Percentiles rank a stretch among this genome's conserved stretches.
Conservation (phyloP, 1,140 invertebrate species). For the Pseudomyrmex cubaensis region DNA sequence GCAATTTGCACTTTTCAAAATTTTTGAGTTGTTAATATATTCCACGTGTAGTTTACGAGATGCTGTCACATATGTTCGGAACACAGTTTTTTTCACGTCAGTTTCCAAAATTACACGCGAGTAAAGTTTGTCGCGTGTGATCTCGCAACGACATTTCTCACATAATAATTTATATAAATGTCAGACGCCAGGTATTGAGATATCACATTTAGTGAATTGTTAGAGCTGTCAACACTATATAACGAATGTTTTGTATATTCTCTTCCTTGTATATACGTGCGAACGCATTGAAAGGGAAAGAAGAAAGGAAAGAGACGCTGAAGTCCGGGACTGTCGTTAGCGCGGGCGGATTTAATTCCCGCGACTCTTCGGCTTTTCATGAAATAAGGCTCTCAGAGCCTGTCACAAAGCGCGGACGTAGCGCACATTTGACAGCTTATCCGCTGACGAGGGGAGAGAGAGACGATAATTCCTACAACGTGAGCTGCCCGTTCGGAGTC, state of each 20-base stretch:
- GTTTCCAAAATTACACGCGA: too few species aligned
- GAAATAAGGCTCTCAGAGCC: neutral
- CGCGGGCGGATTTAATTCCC: constrained; percentile 21
- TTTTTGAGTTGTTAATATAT: too few species aligned
- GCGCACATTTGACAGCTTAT: neutral
- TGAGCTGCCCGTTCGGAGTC: constrained; percentile 34
- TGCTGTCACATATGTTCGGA: too few species aligned
- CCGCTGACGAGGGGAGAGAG: neutral
- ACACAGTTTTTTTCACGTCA: too few species aligned
- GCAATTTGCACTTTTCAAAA: too few species aligned
- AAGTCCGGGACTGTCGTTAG: neutral
- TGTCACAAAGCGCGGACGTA: constrained; percentile 24
- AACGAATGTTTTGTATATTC: neutral
- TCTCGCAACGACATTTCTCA: too few species aligned
- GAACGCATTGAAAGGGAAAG: neutral
- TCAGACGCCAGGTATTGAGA: too few species aligned
- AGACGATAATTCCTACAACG: constrained; percentile 37
- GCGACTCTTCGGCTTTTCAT: constrained; percentile 39
- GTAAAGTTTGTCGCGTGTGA: too few species aligned
- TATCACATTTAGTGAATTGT: neutral
- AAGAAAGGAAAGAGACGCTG: neutral
- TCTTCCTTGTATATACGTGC: neutral
- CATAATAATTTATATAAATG: too few species aligned
- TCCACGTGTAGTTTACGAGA: too few species aligned
- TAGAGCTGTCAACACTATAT: neutral